Percentiles rank a stretch among this genome's conserved stretches.
phyloP scores from a whole-genome alignment of 2,888 invertebrate genomes.

The Hyalella azteca region DNA sequence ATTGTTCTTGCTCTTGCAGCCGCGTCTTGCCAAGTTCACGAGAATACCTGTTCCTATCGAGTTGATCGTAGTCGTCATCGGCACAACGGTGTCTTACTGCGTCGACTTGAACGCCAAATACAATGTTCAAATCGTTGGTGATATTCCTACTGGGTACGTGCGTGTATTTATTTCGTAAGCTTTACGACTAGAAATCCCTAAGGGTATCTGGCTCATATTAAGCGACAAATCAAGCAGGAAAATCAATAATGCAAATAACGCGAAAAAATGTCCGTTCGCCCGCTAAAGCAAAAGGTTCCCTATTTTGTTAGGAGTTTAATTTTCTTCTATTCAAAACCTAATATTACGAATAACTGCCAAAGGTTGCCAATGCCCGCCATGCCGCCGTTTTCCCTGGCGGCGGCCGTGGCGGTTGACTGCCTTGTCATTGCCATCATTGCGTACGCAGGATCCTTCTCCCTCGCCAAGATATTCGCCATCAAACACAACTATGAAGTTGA shows the following conservation, averaged over 20 bases:
- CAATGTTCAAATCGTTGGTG: conserved; percentile 73
- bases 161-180: too few species aligned
- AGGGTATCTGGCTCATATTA: too few species aligned
- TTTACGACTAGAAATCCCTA: too few species aligned
- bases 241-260: too few species aligned
- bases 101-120: conserved; percentile 69
- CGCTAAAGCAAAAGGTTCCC: too few species aligned
- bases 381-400: conserved; percentile 41
- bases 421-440: conserved; percentile 74
- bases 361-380: background rate
- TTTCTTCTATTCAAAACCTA: too few species aligned
- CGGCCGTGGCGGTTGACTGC: conserved; percentile 69
- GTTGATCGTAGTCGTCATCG: conserved; percentile 75
- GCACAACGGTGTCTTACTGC: conserved; percentile 74
- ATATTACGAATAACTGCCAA: too few species aligned
- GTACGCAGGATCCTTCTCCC: conserved; percentile 75
- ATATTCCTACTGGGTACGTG: conserved; percentile 82
- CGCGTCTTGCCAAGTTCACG: conserved; percentile 67
- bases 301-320: too few species aligned
- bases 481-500: conserved; percentile 74
- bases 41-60: conserved; percentile 83
- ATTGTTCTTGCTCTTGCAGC: too few species aligned
- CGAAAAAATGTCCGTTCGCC: too few species aligned
- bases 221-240: too few species aligned
- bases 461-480: conserved; percentile 76